Base-by-base conservation (phyloP, 1,140 invertebrate species). In the Brachionus calyciflorus region DNA sequence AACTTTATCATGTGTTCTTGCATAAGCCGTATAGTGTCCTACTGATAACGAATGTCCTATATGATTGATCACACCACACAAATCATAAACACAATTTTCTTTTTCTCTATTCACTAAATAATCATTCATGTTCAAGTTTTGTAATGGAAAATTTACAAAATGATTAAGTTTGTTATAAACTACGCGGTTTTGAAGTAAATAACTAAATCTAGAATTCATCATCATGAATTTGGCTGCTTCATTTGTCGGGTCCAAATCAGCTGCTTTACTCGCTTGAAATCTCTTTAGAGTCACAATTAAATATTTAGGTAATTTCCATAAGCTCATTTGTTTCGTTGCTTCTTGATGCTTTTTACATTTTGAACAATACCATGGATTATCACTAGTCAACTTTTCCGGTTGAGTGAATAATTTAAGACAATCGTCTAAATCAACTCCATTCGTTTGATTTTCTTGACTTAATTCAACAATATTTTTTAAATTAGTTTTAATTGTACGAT, bases 351-450 rank as follows among this genome's bases (percentile, higher is more conserved):
- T 80, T 78, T 86, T 86, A 79, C 86, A 87, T 68, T 78, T 55
- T 17, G 80, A 79, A 78, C 82, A 83, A 79, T 82, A 86, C 88
- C 88, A 88, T 17, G 87, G 84, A 79, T 88, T 86, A 55, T 87
- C 85, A 60, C 83, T 84, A 44, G 81, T 84, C 55, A 88, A 81
- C 24, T 84, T 80, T 81, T 88, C 88, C 9, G 88, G 87, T 79
- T 88, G 86, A 14, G 86, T 87, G 79, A 88, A 88, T 51, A 87
- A 78, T 14, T 84, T 81, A 24, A 88, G 79, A 80, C 87, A 88
- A 14, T 87, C 84, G 24, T 86, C 79, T 40, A 88, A 80, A 10
- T 81, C 85, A n/a, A 83, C 81, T 14, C 83, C 80, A 51, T 76
- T 4, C 14, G 2, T 2, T 14, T 46, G 5, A 14, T 3, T 14